Conservation (phyloP, 53 echinoderm and acorn worm genomes). For the Henricia sp. region DNA sequence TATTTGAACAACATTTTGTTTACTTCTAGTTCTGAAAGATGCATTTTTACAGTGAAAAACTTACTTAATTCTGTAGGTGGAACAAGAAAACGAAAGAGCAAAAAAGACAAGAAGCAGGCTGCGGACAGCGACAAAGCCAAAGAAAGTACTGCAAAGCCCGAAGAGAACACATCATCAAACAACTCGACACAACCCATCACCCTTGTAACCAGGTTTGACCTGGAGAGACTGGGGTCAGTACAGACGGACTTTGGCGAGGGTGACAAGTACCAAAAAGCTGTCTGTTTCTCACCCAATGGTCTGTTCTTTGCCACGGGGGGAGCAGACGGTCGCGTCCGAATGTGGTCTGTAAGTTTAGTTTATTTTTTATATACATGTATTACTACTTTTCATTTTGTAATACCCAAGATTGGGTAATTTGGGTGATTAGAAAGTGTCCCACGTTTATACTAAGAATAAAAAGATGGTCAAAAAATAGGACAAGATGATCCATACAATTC, state of each 20-base stretch:
- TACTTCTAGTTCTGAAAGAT: no score
- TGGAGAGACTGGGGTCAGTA: slow-evolving; percentile 74
- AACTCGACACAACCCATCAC: slow-evolving; percentile 14
- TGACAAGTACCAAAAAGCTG: slow-evolving; percentile 89
- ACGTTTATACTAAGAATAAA: no score
- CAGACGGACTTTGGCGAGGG: slow-evolving; percentile 80
- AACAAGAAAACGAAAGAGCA: slow-evolving; percentile 72
- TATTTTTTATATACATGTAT: no score
- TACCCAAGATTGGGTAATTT: no score
- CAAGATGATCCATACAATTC: no score
- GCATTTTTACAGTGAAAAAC: no score
- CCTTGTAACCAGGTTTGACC: slow-evolving; percentile 49
- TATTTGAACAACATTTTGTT: no score
- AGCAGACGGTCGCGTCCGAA: slow-evolving; percentile 83
- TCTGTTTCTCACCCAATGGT: slow-evolving; percentile 89
- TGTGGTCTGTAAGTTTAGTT: slow-evolving; percentile 95
- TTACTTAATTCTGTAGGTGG: slow-evolving; percentile 29
- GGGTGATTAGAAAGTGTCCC: no score
- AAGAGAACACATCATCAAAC: not conserved
- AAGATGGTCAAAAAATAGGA: no score
- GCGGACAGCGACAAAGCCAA: slow-evolving; percentile 48
- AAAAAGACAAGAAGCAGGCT: slow-evolving; percentile 50
- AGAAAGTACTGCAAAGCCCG: slow-evolving; percentile 39
- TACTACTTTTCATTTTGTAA: no score
- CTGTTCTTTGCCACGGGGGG: slow-evolving; percentile 85